Conservation (phyloP, 2,888 invertebrate species). For the Laothoe populi region DNA sequence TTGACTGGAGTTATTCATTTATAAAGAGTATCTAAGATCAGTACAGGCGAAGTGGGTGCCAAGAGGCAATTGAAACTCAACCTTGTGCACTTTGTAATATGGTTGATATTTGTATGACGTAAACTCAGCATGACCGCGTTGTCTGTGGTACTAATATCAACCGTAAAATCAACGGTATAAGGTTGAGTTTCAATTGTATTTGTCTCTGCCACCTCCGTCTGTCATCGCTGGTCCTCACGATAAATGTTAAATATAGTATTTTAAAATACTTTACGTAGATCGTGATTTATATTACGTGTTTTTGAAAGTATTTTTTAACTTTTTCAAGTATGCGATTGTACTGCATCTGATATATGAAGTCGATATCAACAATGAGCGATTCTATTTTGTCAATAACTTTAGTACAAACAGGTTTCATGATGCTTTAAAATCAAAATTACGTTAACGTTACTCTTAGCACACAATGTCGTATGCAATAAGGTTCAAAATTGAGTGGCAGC, state of each 20-base stretch:
- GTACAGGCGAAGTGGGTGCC: background rate
- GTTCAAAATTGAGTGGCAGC: background rate
- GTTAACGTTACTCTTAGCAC: too few relatives aligned
- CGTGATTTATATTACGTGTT: constrained; percentile 2
- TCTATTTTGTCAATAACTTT: too few relatives aligned
- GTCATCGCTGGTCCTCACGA: too few relatives aligned
- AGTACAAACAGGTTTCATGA: too few relatives aligned
- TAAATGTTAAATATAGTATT: background rate
- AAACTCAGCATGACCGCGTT: too few relatives aligned
- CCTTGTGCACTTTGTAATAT: background rate
- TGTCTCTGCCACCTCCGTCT: too few relatives aligned
- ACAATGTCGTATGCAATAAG: too few relatives aligned
- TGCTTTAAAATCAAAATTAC: too few relatives aligned
- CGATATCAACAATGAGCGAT: too few relatives aligned
- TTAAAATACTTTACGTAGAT: background rate
- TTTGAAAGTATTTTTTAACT: constrained; percentile 5
- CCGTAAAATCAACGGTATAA: background rate
- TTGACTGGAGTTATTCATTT: background rate
- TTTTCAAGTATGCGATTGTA: background rate
- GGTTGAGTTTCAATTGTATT: background rate
- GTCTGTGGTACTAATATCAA: too few relatives aligned
- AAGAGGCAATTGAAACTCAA: background rate
- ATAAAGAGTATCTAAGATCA: background rate
- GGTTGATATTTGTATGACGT: background rate
- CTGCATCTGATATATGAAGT: background rate